Conservation (phyloP, 1,140 invertebrate genomes). For the Mycetomoellerius zeteki region DNA sequence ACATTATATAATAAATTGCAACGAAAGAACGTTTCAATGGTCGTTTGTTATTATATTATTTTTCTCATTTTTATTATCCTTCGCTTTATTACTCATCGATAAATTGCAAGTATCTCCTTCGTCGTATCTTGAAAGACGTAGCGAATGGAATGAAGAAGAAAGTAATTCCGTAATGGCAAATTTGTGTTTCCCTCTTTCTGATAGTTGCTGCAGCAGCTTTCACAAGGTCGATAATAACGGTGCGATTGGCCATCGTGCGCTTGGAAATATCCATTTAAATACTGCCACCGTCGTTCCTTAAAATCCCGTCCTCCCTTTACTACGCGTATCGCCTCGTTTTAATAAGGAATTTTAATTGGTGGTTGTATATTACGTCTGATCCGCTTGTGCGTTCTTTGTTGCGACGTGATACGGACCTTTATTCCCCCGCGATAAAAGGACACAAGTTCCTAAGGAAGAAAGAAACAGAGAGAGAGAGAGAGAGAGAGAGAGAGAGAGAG, state of each 20-base stretch:
- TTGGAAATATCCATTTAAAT: conserved; percentile 62
- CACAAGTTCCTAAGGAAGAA: conserved; percentile 24
- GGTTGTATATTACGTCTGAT: conserved; percentile 75
- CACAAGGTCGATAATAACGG: conserved; percentile 64
- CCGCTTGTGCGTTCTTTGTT: conserved; percentile 31
- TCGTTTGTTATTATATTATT: neutral
- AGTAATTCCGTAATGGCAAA: conserved; percentile 72
- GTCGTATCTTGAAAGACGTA: conserved; percentile 33
- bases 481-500: no score
- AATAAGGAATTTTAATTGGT: conserved; percentile 85
- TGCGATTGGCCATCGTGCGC: conserved; percentile 55
- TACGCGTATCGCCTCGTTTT: conserved; percentile 78
- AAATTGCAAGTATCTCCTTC: neutral
- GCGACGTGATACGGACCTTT: conserved; percentile 28
- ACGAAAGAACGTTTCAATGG: conserved; percentile 1
- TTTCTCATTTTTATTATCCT: conserved; percentile 22
- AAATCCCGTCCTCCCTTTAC: conserved; percentile 63
- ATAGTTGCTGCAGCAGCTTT: conserved; percentile 32
- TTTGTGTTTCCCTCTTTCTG: conserved; percentile 69
- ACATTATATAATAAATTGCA: conserved; percentile 31
- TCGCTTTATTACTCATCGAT: conserved; percentile 38
- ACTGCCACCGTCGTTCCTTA: conserved; percentile 59
- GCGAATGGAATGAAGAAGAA: conserved; percentile 21
- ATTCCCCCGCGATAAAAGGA: conserved; percentile 53
- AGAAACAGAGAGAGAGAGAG: neutral